These are phyloP conservation scores for Pseudopodoces humilis DNA, from an alignment of 2,113 vertebrate genomes.

Conservation along the genomic window DNA sequence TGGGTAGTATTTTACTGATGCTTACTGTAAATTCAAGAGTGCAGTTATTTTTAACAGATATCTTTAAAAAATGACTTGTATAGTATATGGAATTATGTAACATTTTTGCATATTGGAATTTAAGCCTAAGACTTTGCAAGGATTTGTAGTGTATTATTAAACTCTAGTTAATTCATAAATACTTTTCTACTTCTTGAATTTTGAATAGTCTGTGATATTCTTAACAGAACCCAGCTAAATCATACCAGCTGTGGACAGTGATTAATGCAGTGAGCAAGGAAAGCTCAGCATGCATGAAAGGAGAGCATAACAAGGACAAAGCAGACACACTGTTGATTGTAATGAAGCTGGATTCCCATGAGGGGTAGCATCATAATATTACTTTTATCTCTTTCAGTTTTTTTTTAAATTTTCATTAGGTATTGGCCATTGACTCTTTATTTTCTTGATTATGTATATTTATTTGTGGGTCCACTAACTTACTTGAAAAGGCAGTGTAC, in stretches of 20 bases:
- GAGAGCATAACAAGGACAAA: neutral
- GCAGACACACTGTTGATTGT: neutral
- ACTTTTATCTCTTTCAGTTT: neutral
- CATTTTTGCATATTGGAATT: neutral
- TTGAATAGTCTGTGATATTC: neutral
- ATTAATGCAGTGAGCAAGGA: neutral
- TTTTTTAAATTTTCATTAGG: neutral
- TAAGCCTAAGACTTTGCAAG: neutral
- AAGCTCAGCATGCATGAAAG: neutral
- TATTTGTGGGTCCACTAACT: neutral
- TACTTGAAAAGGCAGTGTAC: neutral
- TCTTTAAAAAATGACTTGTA: neutral
- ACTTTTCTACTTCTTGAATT: neutral
- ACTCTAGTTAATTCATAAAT: neutral
- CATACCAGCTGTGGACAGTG: neutral
- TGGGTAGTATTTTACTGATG: neutral
- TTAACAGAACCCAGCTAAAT: constrained; percentile 5
- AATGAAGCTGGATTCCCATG: neutral
- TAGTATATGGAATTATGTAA: neutral
- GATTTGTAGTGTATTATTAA: constrained; percentile 4
- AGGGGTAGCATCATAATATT: neutral
- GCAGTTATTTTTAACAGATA: neutral
- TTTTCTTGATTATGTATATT: neutral
- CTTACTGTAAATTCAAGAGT: neutral
- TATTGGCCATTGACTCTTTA: neutral